Conservation (phyloP, 2,888 invertebrate species). For the Malthinus flaveolus region DNA sequence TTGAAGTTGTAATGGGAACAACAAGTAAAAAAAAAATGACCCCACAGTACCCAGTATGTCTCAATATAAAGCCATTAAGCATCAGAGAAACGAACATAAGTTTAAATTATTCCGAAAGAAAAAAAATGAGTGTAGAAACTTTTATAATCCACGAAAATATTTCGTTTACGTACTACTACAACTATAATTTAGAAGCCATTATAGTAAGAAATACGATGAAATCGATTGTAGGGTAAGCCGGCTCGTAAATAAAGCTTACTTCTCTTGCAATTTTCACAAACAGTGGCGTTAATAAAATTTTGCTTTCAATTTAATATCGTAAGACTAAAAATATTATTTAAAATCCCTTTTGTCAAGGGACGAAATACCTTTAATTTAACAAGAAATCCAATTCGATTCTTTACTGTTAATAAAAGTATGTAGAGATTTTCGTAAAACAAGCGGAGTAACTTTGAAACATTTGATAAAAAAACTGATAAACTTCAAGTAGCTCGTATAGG, state of each 20-base stretch:
- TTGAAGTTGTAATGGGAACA: too few relatives aligned
- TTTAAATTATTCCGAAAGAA: conserved; percentile 11
- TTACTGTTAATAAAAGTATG: too few relatives aligned
- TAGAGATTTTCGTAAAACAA: too few relatives aligned
- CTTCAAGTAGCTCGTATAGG: too few relatives aligned
- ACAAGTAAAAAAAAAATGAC: too few relatives aligned
- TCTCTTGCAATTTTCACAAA: conserved; percentile 7
- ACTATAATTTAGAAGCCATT: conserved; percentile 18
- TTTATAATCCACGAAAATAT: conserved; percentile 16
- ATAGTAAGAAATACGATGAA: conserved; percentile 10
- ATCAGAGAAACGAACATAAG: conserved; percentile 8
- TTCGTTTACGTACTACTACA: conserved; percentile 10
- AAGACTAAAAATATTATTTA: too few relatives aligned
- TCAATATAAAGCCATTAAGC: not conserved
- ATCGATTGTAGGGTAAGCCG: conserved; percentile 15
- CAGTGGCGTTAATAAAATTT: not conserved
- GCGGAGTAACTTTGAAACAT: too few relatives aligned
- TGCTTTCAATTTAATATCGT: not conserved
- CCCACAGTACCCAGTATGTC: too few relatives aligned
- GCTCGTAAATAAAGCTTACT: conserved; percentile 13
- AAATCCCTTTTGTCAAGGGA: too few relatives aligned
- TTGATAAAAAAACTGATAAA: too few relatives aligned
- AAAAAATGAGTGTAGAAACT: conserved; percentile 8
- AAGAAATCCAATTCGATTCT: too few relatives aligned
- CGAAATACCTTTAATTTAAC: too few relatives aligned